A percentile compares a stretch with the other conserved stretches of the same genome.
Evolutionary conservation across 2,797 vertebrate species (phyloP).

Genomic region (Nannoperca australis): DNA sequence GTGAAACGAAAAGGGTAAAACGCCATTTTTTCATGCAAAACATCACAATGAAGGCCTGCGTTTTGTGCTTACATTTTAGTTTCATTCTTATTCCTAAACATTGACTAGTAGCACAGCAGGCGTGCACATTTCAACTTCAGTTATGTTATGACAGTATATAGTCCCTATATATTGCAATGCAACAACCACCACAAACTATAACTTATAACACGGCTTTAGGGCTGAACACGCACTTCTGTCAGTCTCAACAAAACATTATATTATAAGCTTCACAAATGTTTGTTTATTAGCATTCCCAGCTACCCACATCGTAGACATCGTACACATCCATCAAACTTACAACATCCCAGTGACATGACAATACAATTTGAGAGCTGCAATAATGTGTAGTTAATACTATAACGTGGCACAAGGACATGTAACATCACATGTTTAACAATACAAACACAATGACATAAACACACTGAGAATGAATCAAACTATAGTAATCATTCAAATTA

Average conservation of each 20-base stretch:
- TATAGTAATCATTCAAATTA: neutral
- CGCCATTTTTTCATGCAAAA: neutral
- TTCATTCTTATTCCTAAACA: neutral
- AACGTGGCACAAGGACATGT: neutral
- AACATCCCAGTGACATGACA: neutral
- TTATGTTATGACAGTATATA: neutral
- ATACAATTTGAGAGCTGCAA: neutral
- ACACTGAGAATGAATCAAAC: neutral
- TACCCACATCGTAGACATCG: neutral
- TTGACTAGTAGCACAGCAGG: no score
- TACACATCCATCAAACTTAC: no score
- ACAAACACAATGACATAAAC: neutral
- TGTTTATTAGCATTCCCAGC: neutral
- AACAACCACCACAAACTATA: neutral
- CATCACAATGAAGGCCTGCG: conserved; percentile 15
- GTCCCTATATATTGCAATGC: neutral
- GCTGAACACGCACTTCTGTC: neutral
- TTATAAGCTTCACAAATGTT: neutral
- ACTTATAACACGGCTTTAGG: no score
- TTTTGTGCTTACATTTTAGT: neutral
- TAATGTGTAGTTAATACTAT: neutral
- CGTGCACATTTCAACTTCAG: neutral
- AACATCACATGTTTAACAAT: neutral
- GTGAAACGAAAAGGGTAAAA: neutral
- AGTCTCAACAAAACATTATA: neutral